Conservation (phyloP, 1,140 invertebrate species). For the Potamilus streckersoni region DNA sequence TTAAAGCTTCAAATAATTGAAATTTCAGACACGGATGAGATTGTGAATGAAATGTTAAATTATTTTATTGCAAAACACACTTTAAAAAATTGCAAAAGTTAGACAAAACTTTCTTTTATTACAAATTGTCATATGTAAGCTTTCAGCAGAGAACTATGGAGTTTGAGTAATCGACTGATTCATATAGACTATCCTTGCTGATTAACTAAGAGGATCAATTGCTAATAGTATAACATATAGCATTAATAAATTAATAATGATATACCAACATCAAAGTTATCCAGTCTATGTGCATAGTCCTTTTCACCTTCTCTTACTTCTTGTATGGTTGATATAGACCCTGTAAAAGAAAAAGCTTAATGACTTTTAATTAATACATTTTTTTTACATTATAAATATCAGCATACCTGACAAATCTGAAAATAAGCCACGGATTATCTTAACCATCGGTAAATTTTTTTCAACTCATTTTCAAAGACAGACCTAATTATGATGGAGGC, state of each 20-base stretch:
- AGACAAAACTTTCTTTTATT: not conserved
- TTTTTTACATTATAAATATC: not conserved
- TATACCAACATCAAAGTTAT: slow-evolving; percentile 54
- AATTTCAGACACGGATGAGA: too few species aligned
- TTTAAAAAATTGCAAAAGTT: not conserved
- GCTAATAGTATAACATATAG: not conserved
- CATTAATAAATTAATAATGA: slow-evolving; percentile 1
- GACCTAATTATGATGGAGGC: too few species aligned
- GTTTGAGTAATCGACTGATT: not conserved
- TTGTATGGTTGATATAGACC: slow-evolving; percentile 51
- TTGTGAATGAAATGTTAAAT: too few species aligned
- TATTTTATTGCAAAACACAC: not conserved
- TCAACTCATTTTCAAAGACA: too few species aligned
- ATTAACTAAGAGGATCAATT: not conserved
- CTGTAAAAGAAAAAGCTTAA: slow-evolving; percentile 31
- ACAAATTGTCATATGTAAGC: slow-evolving; percentile 4
- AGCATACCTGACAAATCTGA: not conserved
- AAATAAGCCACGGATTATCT: too few species aligned
- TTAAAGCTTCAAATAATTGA: too few species aligned
- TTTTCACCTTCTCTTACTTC: slow-evolving; percentile 61
- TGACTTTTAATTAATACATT: not conserved
- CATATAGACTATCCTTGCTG: not conserved
- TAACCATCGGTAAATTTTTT: too few species aligned
- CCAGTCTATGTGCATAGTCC: slow-evolving; percentile 56
- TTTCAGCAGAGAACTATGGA: not conserved